These are phyloP conservation scores for Protophormia terraenovae DNA, from an alignment of 2,888 invertebrate species.

Conservation along the genomic window DNA sequence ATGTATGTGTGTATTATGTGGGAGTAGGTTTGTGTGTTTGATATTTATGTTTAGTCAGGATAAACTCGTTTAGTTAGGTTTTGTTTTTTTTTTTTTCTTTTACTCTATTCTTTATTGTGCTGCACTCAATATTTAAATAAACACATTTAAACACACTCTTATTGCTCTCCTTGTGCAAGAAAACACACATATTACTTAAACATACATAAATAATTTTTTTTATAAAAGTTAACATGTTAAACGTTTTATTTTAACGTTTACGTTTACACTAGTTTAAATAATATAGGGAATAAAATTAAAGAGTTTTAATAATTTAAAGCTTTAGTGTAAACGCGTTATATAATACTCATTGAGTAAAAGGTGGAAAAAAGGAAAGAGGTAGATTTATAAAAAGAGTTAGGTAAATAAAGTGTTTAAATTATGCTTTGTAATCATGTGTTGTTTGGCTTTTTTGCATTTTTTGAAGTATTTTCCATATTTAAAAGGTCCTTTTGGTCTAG, in stretches of 20 bases:
- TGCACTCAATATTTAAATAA: conserved; percentile 11
- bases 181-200: neutral
- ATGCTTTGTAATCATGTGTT: neutral
- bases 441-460: neutral
- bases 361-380: neutral
- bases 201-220: conserved; percentile 11
- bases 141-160: neutral
- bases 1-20: neutral
- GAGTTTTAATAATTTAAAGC: neutral
- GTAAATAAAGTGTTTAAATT: conserved; percentile 4
- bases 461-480: neutral
- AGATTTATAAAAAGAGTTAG: neutral
- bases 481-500: conserved; percentile 10
- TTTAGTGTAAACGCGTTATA: neutral
- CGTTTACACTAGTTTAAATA: neutral
- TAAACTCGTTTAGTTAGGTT: conserved; percentile 42
- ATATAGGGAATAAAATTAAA: neutral
- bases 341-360: neutral
- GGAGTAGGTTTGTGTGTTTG: neutral
- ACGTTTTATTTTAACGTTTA: conserved; percentile 19
- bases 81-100: neutral
- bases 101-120: neutral
- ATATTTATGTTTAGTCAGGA: conserved; percentile 49
- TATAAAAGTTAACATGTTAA: conserved; percentile 19
- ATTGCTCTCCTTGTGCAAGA: neutral